Evolutionary conservation across 1,140 invertebrate species (phyloP).

Genomic region (Neotoxoptera formosana): DNA sequence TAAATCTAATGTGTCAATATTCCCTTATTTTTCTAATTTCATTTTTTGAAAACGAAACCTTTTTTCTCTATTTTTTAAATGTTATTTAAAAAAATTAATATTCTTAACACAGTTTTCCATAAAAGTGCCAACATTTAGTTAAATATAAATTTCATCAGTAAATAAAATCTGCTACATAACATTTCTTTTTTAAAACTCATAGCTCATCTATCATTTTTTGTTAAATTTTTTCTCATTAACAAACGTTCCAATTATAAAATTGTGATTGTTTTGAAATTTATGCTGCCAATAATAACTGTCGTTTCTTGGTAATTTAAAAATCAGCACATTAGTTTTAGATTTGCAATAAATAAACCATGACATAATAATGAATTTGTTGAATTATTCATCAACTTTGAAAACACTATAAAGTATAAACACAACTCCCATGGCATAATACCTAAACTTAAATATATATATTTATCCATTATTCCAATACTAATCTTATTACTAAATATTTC

Average conservation of each 20-base stretch:
- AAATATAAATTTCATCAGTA: not conserved
- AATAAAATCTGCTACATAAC: not conserved
- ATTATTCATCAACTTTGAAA: not conserved
- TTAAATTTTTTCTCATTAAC: not conserved
- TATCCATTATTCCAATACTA: not conserved
- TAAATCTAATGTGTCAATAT: constrained; percentile 38
- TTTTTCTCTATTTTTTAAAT: constrained; percentile 36
- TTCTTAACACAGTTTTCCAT: constrained; percentile 32
- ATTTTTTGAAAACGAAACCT: not conserved
- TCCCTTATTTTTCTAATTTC: constrained; percentile 7
- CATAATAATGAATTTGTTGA: not conserved
- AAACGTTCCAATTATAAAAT: constrained; percentile 13
- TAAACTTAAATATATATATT: not conserved
- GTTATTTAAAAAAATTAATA: not conserved
- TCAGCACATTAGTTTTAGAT: not conserved
- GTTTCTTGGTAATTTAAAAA: constrained; percentile 5
- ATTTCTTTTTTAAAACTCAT: not conserved
- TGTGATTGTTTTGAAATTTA: constrained; percentile 38
- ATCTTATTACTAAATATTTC: not conserved
- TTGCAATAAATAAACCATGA: not conserved
- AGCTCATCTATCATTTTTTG: not conserved
- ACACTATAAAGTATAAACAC: not conserved
- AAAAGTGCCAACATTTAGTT: not conserved
- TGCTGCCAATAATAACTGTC: constrained; percentile 32
- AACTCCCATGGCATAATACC: not conserved